phyloP scores from a whole-genome alignment of 2,888 invertebrate genomes.

The Apodemia duryi region DNA sequence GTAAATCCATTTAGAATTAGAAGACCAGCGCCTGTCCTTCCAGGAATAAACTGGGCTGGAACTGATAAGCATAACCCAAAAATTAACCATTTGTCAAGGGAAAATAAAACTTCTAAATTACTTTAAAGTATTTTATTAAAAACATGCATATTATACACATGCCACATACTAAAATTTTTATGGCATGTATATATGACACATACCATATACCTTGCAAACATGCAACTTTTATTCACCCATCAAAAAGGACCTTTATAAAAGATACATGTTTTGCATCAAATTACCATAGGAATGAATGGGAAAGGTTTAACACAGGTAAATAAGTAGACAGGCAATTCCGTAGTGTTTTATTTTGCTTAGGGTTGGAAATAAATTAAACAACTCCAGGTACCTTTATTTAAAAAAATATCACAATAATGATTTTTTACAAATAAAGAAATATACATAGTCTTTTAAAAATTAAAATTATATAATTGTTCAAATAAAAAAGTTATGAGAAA shows the following conservation, averaged over 20 bases:
- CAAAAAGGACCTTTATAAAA: constrained; percentile 15
- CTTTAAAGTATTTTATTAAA: constrained; percentile 33
- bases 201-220: constrained; percentile 7
- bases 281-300: constrained; percentile 34
- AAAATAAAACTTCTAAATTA: constrained; percentile 39
- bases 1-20: constrained; percentile 69
- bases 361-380: constrained; percentile 28
- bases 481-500: background rate
- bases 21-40: constrained; percentile 65
- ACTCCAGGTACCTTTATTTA: constrained; percentile 26
- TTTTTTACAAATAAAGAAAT: background rate
- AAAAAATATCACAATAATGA: constrained; percentile 14
- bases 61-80: constrained; percentile 53
- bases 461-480: constrained; percentile 6
- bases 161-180: constrained; percentile 1
- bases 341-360: constrained; percentile 25
- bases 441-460: background rate
- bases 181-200: constrained; percentile 9
- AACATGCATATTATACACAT: constrained; percentile 19
- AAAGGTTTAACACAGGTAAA: constrained; percentile 41
- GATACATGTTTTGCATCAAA: constrained; percentile 17
- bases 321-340: constrained; percentile 44
- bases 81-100: constrained; percentile 31
- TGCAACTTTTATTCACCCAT: constrained; percentile 6
- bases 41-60: constrained; percentile 70